Base-by-base conservation (phyloP, 2,888 invertebrate genomes). In the Parascotia fuliginaria region DNA sequence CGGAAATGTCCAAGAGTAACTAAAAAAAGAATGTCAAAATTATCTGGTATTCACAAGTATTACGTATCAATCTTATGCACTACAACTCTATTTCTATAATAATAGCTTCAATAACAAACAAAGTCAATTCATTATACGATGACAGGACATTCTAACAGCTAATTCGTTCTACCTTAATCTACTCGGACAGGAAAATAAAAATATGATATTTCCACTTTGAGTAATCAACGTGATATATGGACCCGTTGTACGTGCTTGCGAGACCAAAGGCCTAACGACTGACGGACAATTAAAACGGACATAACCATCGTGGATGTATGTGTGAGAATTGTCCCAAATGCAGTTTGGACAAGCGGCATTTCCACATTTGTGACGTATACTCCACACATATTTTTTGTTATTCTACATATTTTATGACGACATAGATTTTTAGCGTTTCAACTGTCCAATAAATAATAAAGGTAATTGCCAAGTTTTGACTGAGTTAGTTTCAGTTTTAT, bases 151-250 rank as follows among this genome's bases (percentile, higher is more conserved):
- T 43, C 44, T 33, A 47, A 40, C 56, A 55, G 52, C 54, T 65
- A 65, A 67, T 69, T 60, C 51, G 42, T 44, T 53, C 56, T 58
- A 56, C 56, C 66, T 64, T 68, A 70, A 73, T 69, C 60, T 55
- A 58, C 55, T 53, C 44, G 48, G 47, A 47, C 46, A 63, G 52
- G 55, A 55, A 70, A 75, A 81, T 74, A 77, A 81, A 80, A 79
- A 79, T 77, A 77, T 77, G 78, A 75, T 74, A 81, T 60, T 58
- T 77, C 73, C 71, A 78, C 79, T 81, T 81, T 77, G 78, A 79
- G 79, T 78, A 82, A 83, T 81, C 81, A 82, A 83, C 74, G 75
- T 79, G 81, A 79, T 79, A 79, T 78, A 77, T 73, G 75, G 70
- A 57, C 54, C 61, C 68, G 63, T 61, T 53, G 77, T 75, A 79